phyloP scores from a whole-genome alignment of 2,113 vertebrate species.

The Budorcas taxicolor region DNA sequence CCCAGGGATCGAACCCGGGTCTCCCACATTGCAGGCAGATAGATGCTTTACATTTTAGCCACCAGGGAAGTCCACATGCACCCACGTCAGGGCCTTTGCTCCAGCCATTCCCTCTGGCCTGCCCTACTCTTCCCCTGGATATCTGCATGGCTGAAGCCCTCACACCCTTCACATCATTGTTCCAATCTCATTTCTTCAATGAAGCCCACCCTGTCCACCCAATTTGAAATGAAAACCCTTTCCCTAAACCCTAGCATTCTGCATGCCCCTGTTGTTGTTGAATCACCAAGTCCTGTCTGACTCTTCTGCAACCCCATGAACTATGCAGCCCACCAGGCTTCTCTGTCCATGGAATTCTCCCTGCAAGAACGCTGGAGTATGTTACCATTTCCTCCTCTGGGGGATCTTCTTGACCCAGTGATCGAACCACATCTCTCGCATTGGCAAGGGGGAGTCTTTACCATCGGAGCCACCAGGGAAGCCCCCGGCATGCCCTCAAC shows the following conservation, averaged over 20 bases:
- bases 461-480: not conserved
- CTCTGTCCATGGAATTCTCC: not conserved
- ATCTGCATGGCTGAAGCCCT: not conserved
- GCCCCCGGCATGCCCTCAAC: not conserved
- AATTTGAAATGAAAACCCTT: not conserved
- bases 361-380: accelerated
- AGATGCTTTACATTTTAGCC: not conserved
- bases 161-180: not conserved
- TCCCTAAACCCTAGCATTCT: not conserved
- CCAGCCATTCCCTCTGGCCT: too few species aligned
- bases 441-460: not conserved
- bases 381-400: not conserved
- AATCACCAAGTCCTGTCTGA: not conserved
- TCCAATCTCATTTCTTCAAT: not conserved
- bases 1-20: accelerated
- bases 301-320: not conserved
- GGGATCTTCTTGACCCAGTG: not conserved
- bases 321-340: not conserved
- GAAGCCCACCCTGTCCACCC: not conserved
- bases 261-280: not conserved
- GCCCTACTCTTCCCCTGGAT: not conserved
- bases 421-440: not conserved
- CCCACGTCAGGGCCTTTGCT: not conserved
- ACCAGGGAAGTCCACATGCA: not conserved
- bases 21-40: not conserved